Conservation (phyloP, 2,797 vertebrate species). For the Moxostoma hubbsi region DNA sequence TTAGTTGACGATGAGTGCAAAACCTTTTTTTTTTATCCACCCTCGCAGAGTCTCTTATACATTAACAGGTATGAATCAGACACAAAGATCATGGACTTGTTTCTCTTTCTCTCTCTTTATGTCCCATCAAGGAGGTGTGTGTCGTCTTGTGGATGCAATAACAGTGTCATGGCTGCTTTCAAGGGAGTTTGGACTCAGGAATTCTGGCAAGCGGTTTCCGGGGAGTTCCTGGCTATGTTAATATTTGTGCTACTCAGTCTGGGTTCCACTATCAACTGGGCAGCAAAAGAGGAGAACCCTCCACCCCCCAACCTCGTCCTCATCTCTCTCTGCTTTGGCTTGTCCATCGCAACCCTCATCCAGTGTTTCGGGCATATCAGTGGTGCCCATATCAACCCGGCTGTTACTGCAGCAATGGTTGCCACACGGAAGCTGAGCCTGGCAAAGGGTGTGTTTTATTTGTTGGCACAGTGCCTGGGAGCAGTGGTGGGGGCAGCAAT, state of each 20-base stretch:
- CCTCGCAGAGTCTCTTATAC: too few relatives aligned
- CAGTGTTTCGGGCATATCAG: constrained; percentile 92
- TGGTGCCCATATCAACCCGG: constrained; percentile 89
- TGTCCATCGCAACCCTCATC: constrained; percentile 89
- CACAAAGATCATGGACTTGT: too few relatives aligned
- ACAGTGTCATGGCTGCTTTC: constrained; percentile 84
- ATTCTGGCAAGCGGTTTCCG: constrained; percentile 88
- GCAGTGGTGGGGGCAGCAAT: constrained; percentile 84
- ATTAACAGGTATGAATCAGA: too few relatives aligned
- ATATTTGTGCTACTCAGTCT: constrained; percentile 88
- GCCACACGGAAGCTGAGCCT: constrained; percentile 88
- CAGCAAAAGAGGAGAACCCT: constrained; percentile 70
- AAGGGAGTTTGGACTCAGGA: constrained; percentile 91
- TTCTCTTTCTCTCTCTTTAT: constrained; percentile 3
- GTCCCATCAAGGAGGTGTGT: constrained; percentile 60
- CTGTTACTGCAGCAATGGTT: constrained; percentile 87
- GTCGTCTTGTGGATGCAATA: constrained; percentile 65
- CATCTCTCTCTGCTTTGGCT: constrained; percentile 89
- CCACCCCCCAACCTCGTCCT: constrained; percentile 83
- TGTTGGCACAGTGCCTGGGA: constrained; percentile 86
- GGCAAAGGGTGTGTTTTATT: constrained; percentile 86
- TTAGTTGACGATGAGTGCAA: too few relatives aligned
- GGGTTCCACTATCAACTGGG: constrained; percentile 89
- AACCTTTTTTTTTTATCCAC: too few relatives aligned
- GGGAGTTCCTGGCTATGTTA: constrained; percentile 87